A percentile compares a stretch with the other conserved stretches of the same genome.
Conservation (phyloP, 2,888 invertebrate genomes). For the Omphaloscelis lunosa region DNA sequence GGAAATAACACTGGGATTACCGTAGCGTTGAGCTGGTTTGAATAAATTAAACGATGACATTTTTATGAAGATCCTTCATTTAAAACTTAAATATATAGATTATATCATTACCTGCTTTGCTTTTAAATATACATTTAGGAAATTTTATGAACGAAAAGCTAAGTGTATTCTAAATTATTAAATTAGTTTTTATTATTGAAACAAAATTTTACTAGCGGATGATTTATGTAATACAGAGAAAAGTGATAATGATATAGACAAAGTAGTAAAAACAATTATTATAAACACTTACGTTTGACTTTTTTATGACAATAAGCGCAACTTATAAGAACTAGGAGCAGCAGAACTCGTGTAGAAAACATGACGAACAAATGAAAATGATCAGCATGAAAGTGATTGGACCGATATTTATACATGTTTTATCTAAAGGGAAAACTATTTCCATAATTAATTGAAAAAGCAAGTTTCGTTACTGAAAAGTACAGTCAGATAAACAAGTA, state of each 20-base stretch:
- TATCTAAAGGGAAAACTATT: constrained; percentile 45
- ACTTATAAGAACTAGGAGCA: constrained; percentile 35
- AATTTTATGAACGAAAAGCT: neutral
- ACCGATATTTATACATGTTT: constrained; percentile 35
- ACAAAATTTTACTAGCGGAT: neutral
- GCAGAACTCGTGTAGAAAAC: constrained; percentile 26
- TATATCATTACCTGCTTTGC: too few species aligned
- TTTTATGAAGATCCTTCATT: neutral
- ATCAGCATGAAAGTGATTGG: neutral
- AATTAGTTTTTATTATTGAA: neutral
- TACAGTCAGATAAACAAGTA: constrained; percentile 26
- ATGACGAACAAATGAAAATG: constrained; percentile 22
- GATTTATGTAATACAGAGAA: too few species aligned
- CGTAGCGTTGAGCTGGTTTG: neutral
- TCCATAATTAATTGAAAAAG: neutral
- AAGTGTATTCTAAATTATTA: neutral
- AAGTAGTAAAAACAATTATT: neutral
- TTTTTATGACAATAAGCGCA: constrained; percentile 14
- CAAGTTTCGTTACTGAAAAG: neutral
- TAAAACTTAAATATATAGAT: too few species aligned
- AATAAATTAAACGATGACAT: neutral
- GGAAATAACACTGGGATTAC: neutral
- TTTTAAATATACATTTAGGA: neutral
- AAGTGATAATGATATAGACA: neutral
- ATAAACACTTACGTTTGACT: constrained; percentile 37